Base-by-base conservation (phyloP, 2,113 vertebrate species). In the Brachyhypopomus occidentalis region DNA sequence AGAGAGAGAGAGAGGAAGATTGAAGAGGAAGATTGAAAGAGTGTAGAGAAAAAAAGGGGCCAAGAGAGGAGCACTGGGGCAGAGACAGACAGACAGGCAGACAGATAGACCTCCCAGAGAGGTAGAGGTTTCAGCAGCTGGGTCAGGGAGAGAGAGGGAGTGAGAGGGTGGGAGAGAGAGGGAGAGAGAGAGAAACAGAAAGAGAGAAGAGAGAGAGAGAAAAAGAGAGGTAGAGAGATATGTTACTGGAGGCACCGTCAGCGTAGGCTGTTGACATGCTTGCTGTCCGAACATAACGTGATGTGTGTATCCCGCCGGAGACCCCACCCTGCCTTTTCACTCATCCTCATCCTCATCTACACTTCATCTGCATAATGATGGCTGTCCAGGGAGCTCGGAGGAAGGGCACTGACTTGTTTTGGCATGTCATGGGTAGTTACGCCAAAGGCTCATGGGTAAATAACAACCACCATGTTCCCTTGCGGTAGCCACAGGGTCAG, bases 201-300 rank as follows among this genome's bases (percentile, higher is more conserved):
- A 73, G 74, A 41, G 30, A 75, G 38, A 8, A 6, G 30, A 20
- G 6, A 36, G 12, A 52, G 45, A 52, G 38, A 27, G 23, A 60
- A 34, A 5, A 25, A 8, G 9, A 77, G 22, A 62, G 17, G 19
- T 27, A 14, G 22, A 20, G 11, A 36, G 16, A 79, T 20, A 0
- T 30, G 63, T 75, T 62, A 82, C 55, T 62, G 71, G 56, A 38
- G 25, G 45, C 64, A 16, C 38, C n/a, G 55, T 36, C 27, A 75
- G 55, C 58, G 55, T 17, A 34, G 77, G 69, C 41, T 64, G 77
- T 80, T 52, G 77, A 78, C 78, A 84, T 64, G 36, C 62, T 63
- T 79, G 85, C 81, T 70, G 41, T 55, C 23, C 56, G 71, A 81
- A 48, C 81, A 85, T 85, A 79, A 78, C 14, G 30, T 87, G 84